These are phyloP conservation scores for Chamaetylas fuelleborni DNA, from an alignment of 2,113 vertebrate genomes.

Conservation along the genomic window DNA sequence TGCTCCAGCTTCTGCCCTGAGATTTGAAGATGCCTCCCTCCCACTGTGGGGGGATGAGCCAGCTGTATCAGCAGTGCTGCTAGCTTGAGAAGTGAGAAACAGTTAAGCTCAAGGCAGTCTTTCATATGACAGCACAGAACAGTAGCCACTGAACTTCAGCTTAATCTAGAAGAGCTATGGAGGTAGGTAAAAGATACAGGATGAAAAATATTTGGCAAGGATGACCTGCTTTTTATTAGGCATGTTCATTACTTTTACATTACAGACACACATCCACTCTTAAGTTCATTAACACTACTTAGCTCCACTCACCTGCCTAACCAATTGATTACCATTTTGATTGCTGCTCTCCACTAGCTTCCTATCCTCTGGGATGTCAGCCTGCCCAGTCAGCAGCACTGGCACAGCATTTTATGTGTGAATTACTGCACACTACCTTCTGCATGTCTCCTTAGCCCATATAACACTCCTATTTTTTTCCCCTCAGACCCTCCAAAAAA, in stretches of 20 bases:
- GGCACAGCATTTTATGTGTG: not conserved
- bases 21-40: not conserved
- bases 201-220: not conserved
- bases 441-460: not conserved
- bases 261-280: not conserved
- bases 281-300: slow-evolving; percentile 25
- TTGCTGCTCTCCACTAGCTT: not conserved
- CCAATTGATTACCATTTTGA: not conserved
- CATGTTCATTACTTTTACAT: slow-evolving; percentile 17
- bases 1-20: not conserved
- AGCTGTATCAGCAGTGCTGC: not conserved
- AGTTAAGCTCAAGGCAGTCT: not conserved
- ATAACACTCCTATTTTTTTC: not conserved
- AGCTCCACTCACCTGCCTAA: not conserved
- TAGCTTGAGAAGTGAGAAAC: not conserved
- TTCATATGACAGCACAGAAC: not conserved
- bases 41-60: rapidly evolving
- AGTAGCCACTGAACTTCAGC: not conserved
- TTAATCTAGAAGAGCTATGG: not conserved
- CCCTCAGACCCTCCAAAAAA: not conserved
- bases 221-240: not conserved
- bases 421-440: not conserved
- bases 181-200: not conserved
- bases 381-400: not conserved
- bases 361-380: not conserved